Percentiles rank a stretch among this genome's conserved stretches.
phyloP scores from a whole-genome alignment of 2,113 vertebrate genomes.

The Heterotilapia buettikoferi region DNA sequence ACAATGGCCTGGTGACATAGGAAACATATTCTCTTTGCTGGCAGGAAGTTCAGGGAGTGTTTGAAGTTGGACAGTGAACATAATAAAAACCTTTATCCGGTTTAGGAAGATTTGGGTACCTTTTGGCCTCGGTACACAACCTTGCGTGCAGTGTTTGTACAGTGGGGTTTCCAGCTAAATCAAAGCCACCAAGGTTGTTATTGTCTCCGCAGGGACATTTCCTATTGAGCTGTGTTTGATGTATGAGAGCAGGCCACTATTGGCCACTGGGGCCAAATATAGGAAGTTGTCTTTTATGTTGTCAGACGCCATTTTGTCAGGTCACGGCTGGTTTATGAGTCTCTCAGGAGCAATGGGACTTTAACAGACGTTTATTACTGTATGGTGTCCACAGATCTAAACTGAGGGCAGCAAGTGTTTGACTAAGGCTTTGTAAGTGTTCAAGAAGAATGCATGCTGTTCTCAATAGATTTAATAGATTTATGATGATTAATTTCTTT shows the following conservation, averaged over 20 bases:
- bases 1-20: constrained; percentile 40
- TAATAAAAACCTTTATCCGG: constrained; percentile 49
- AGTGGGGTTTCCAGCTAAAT: constrained; percentile 42
- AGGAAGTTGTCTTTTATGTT: constrained; percentile 66
- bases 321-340: constrained; percentile 63
- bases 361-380: neutral
- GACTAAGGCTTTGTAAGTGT: neutral
- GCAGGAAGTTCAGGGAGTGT: constrained; percentile 63
- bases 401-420: neutral
- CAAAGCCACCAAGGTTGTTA: constrained; percentile 66
- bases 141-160: constrained; percentile 64
- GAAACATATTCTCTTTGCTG: constrained; percentile 55
- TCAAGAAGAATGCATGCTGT: neutral
- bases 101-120: constrained; percentile 7
- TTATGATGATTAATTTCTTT: neutral
- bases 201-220: constrained; percentile 65
- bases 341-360: constrained; percentile 35
- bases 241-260: constrained; percentile 28
- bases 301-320: constrained; percentile 58
- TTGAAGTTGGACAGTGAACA: constrained; percentile 48
- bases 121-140: constrained; percentile 36
- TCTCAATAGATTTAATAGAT: neutral
- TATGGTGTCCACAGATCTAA: neutral
- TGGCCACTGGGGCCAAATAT: constrained; percentile 62
- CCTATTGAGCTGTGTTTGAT: constrained; percentile 69